Percentiles rank a stretch among this genome's conserved stretches.
phyloP scores from a whole-genome alignment of 1,140 invertebrate species.

The Zaprionus nigranus region DNA sequence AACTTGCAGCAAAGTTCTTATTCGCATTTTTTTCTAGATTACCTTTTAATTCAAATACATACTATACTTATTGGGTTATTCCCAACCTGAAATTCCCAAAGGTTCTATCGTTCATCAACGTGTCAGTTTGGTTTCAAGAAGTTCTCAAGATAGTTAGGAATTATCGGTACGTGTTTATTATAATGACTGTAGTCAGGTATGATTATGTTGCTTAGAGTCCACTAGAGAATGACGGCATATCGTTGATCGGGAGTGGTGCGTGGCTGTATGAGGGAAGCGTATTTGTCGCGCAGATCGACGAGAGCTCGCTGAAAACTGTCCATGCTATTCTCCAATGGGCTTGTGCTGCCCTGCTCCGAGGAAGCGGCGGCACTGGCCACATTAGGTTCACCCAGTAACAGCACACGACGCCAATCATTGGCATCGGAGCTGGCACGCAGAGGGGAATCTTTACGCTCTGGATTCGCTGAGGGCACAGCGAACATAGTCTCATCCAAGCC shows the following conservation, averaged over 20 bases:
- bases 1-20: too few species aligned
- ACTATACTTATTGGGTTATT: background rate
- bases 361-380: background rate
- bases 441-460: slow-evolving; percentile 47
- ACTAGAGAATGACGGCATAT: slow-evolving; percentile 59
- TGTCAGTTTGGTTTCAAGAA: background rate
- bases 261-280: slow-evolving; percentile 56
- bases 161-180: slow-evolving; percentile 69
- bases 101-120: background rate
- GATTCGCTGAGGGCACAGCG: slow-evolving; percentile 9
- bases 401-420: slow-evolving; percentile 64
- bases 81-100: background rate
- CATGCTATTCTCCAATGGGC: slow-evolving; percentile 62
- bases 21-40: background rate
- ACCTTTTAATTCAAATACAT: background rate
- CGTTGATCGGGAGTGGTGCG: slow-evolving; percentile 38
- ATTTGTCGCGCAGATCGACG: slow-evolving; percentile 66
- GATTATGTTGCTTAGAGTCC: background rate
- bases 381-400: slow-evolving; percentile 57
- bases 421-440: slow-evolving; percentile 49
- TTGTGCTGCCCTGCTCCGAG: slow-evolving; percentile 29
- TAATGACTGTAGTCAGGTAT: slow-evolving; percentile 32
- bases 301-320: slow-evolving; percentile 67
- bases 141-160: slow-evolving; percentile 41
- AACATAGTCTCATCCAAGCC: slow-evolving; percentile 55